Conservation (phyloP, 1,140 invertebrate species). For the Leptestheria dahalacensis region DNA sequence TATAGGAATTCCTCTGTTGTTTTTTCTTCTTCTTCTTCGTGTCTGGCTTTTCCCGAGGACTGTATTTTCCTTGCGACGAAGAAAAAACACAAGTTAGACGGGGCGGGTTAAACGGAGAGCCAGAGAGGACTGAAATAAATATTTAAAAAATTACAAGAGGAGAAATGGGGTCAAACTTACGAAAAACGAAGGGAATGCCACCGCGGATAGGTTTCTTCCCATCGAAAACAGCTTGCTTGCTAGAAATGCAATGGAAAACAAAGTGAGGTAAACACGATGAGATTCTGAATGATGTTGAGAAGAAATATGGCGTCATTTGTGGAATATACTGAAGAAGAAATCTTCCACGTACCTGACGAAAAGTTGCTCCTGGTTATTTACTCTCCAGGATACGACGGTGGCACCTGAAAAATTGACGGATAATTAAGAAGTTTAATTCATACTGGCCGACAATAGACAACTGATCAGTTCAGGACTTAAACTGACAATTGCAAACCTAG, state of each 20-base stretch:
- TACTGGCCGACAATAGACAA: no score
- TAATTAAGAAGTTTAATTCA: not conserved
- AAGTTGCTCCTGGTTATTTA: slow-evolving; percentile 85
- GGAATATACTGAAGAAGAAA: no score
- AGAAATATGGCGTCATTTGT: no score
- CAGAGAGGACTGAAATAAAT: not conserved
- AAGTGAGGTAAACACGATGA: not conserved
- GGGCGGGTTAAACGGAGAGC: no score
- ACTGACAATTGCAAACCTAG: no score
- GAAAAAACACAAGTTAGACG: not conserved
- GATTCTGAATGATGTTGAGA: no score
- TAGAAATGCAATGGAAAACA: slow-evolving; percentile 26
- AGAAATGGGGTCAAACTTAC: slow-evolving; percentile 45
- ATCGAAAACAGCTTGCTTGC: slow-evolving; percentile 87
- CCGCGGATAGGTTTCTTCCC: slow-evolving; percentile 87
- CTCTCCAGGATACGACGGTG: slow-evolving; percentile 84
- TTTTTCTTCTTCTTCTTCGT: not conserved
- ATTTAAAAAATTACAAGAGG: not conserved
- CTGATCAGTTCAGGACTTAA: no score
- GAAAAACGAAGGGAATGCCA: slow-evolving; percentile 89
- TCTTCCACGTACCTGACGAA: slow-evolving; percentile 33
- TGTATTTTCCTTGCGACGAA: no score
- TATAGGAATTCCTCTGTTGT: not conserved
- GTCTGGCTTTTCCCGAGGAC: no score
- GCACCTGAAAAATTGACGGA: slow-evolving; percentile 46